Base-by-base conservation (phyloP, 2,888 invertebrate species). In the Xestobium rufovillosum region DNA sequence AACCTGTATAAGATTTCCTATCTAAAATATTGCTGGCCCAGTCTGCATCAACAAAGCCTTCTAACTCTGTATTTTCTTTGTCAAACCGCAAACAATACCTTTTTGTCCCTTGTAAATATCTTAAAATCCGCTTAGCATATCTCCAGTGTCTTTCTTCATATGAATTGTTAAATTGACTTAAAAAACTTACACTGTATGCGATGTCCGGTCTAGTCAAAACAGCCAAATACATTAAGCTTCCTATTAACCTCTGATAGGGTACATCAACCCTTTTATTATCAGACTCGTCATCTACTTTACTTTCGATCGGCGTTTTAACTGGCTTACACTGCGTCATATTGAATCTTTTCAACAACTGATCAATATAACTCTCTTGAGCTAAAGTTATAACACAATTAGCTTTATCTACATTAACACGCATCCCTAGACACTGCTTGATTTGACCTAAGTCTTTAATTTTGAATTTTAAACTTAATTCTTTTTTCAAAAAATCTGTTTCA, bases 121-220 rank as follows among this genome's bases (percentile, higher is more conserved):
- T n/a, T n/a, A n/a, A n/a, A n/a, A n/a, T n/a, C n/a, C n/a, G n/a
- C n/a, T n/a, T n/a, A n/a, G n/a, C n/a, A 41, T 16, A 32, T 27
- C 26, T 30, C 37, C 43, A 47, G 30, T 44, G 45, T 4, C 16
- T 19, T 15, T 40, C 27, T 17, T 11, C 36, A 40, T 38, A 38
- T 15, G 31, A 26, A 25, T 44, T 47, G 15, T 48, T n/a, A n/a
- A n/a, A n/a, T n/a, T n/a, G n/a, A n/a, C n/a, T n/a, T n/a, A n/a
- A n/a, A n/a, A n/a, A n/a, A n/a, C n/a, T n/a, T n/a, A n/a, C n/a
- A n/a, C n/a, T n/a, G n/a, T n/a, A n/a, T n/a, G n/a, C n/a, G n/a
- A 52, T 51, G 16, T 50, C 49, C 14, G 48, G 49, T 37, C 51
- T 42, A 2, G 50, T 48, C 9, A 47, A 36, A 3, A 50, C 46